Conservation (phyloP, 2,888 invertebrate genomes). For the Philereme vetulata region DNA sequence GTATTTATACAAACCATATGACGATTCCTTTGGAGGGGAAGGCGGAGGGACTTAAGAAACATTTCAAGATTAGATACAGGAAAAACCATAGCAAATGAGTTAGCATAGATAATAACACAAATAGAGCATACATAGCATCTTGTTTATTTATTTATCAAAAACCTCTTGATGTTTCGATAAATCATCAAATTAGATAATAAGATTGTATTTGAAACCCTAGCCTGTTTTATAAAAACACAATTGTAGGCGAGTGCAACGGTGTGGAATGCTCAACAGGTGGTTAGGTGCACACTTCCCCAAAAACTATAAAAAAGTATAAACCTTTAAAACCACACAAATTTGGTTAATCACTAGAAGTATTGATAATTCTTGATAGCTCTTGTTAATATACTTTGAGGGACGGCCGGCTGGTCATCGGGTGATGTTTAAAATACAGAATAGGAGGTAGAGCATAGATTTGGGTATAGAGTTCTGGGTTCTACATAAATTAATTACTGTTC, state of each 20-base stretch:
- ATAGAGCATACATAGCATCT: not conserved
- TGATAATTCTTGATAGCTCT: too few species aligned
- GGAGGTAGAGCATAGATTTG: too few species aligned
- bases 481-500: too few species aligned
- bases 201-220: not conserved
- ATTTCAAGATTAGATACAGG: conserved; percentile 28
- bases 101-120: not conserved
- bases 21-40: conserved; percentile 57
- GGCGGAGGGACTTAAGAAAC: conserved; percentile 39
- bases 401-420: too few species aligned
- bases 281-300: not conserved
- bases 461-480: too few species aligned
- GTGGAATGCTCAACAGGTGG: not conserved
- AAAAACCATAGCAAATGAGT: conserved; percentile 13
- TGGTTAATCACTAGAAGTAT: too few species aligned
- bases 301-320: not conserved
- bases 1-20: conserved; percentile 70
- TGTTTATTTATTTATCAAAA: too few species aligned
- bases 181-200: too few species aligned
- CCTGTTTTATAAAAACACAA: not conserved
- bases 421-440: too few species aligned
- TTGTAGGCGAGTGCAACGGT: not conserved
- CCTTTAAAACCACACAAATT: not conserved
- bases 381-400: too few species aligned
- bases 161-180: too few species aligned